Base-by-base conservation (phyloP, 1,140 invertebrate genomes). In the Caenorhabditis briggsae region DNA sequence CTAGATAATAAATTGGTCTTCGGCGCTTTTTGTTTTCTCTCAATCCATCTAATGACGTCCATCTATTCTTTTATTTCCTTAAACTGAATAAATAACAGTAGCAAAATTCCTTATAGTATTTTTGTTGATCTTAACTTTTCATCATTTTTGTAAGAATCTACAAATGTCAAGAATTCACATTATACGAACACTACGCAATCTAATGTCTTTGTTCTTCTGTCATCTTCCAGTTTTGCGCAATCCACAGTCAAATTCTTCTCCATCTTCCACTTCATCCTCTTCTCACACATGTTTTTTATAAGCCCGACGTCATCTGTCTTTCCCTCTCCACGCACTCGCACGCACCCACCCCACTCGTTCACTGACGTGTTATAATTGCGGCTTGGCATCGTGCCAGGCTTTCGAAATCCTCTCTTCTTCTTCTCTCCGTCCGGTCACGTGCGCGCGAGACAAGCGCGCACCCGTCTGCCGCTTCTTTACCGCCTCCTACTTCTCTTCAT, bases 281-380 rank as follows among this genome's bases (percentile, higher is more conserved):
- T 33, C 70, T 78, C 70, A 78, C 70, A 78, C 70, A 78, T 78
- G 70, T 78, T 78, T 78, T 78, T 78, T 78, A 78, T 78, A 78
- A 78, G 70, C 70, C 23, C 70, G 46, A 78, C 70, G 70, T 78
- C 70, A 78, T 78, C 70, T 78, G 46, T 78, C 70, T 78, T 78
- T 46, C 9, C 46, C 43, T 78, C 70, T 46, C 70, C 70, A 46
- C 70, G 46, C 70, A 50, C 70, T 53, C 70, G 70, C 43, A 78
- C 70, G 46, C 70, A 25, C 70, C 70, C 70, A 14, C 70, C 46
- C 70, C 70, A 78, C 70, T 78, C 70, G 70, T 78, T 78, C 70
- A 78, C 70, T 78, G 70, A 78, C 70, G 70, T 78, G 70, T 78
- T 78, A 78, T 78, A 78, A 78, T 78, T 78, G 70, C 70, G 70